These are phyloP conservation scores for Anagrus nilaparvatae DNA, from an alignment of 1,140 invertebrate genomes.

Conservation along the genomic window DNA sequence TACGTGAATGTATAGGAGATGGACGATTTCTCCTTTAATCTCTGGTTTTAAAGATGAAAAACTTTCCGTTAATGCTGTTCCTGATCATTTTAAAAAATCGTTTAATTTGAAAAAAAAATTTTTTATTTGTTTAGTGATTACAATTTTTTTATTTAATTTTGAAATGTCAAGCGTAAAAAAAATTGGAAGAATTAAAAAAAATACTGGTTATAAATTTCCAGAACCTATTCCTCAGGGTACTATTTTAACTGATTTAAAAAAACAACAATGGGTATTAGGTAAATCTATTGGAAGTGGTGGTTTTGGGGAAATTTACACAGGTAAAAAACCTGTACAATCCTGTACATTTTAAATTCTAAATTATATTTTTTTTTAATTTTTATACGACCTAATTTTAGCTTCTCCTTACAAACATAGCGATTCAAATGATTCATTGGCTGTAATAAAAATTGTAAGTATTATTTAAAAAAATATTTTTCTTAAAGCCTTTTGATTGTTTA, in stretches of 20 bases:
- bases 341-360: not conserved
- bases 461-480: not conserved
- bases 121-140: no score
- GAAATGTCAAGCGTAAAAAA: no score
- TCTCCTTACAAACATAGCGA: no score
- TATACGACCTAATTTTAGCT: not conserved
- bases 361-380: slow-evolving; percentile 7
- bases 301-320: slow-evolving; percentile 86
- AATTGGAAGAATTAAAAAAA: slow-evolving; percentile 50
- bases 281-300: slow-evolving; percentile 83
- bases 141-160: no score
- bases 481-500: slow-evolving; percentile 8
- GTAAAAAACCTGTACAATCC: slow-evolving; percentile 26
- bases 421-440: no score
- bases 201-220: slow-evolving; percentile 61
- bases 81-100: no score
- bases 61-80: no score
- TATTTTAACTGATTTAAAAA: slow-evolving; percentile 61
- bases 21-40: no score
- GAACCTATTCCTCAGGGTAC: slow-evolving; percentile 66
- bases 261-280: slow-evolving; percentile 75
- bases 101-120: no score
- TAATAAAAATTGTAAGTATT: no score
- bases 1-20: no score
- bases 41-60: no score